Evolutionary conservation across 2,113 vertebrate genomes (phyloP).

Genomic region (Dasyprocta punctata): DNA sequence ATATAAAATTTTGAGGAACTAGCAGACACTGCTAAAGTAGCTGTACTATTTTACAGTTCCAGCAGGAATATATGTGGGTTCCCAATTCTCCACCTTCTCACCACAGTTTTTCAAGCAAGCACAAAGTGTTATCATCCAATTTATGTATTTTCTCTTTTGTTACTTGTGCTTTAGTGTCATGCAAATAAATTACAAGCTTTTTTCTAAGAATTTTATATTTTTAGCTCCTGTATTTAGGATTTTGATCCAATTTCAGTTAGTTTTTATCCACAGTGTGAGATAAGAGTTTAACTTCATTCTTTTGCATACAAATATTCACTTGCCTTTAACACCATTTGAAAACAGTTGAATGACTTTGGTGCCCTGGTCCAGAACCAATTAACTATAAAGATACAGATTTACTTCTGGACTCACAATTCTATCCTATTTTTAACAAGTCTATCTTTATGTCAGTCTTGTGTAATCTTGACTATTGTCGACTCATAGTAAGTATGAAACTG

Average conservation of each 20-base stretch:
- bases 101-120: background rate
- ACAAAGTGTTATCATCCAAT: background rate
- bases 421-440: background rate
- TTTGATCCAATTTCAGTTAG: background rate
- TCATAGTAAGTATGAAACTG: background rate
- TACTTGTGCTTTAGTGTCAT: background rate
- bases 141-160: background rate
- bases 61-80: background rate
- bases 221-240: background rate
- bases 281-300: background rate
- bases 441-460: background rate
- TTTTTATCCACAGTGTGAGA: background rate
- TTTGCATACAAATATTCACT: background rate
- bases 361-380: background rate
- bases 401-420: background rate
- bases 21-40: background rate
- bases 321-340: background rate
- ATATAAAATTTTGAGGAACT: background rate
- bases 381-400: background rate
- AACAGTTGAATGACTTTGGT: background rate
- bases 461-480: background rate
- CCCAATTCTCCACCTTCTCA: background rate
- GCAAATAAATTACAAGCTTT: background rate
- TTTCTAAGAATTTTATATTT: conserved; percentile 4
- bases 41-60: background rate